Conservation (phyloP, 2,113 vertebrate genomes). For the Oplegnathus fasciatus region DNA sequence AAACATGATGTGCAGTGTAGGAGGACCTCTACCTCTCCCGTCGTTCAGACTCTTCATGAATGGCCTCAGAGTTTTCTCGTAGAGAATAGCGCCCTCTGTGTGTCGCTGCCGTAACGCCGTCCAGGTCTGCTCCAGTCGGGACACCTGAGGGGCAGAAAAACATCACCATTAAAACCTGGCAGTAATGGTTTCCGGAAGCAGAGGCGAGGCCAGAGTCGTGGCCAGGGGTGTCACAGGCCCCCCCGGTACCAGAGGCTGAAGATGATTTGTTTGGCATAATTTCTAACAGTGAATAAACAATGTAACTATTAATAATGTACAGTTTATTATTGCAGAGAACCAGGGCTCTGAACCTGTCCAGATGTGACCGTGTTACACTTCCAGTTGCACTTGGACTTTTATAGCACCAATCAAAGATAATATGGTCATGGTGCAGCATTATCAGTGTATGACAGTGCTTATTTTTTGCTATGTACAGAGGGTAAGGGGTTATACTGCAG, state of each 20-base stretch:
- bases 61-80: conserved; percentile 94
- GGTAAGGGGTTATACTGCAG: neutral
- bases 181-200: neutral
- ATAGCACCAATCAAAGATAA: neutral
- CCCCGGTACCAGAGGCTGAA: too few species aligned
- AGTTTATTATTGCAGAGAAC: neutral
- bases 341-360: neutral
- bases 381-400: neutral
- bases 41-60: conserved; percentile 93
- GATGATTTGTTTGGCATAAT: too few species aligned
- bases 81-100: conserved; percentile 94
- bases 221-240: too few species aligned
- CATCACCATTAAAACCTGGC: neutral
- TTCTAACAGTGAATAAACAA: too few species aligned
- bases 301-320: too few species aligned
- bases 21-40: conserved; percentile 88
- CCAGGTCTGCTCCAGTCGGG: conserved; percentile 95
- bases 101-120: conserved; percentile 90
- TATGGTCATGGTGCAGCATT: neutral
- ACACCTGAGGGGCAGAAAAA: conserved; percentile 82
- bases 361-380: neutral
- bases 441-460: neutral
- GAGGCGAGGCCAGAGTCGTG: too few species aligned
- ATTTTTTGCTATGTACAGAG: neutral
- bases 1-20: neutral